These are phyloP conservation scores for Saiga tatarica DNA, from an alignment of 2,113 vertebrate genomes.

Conservation along the genomic window DNA sequence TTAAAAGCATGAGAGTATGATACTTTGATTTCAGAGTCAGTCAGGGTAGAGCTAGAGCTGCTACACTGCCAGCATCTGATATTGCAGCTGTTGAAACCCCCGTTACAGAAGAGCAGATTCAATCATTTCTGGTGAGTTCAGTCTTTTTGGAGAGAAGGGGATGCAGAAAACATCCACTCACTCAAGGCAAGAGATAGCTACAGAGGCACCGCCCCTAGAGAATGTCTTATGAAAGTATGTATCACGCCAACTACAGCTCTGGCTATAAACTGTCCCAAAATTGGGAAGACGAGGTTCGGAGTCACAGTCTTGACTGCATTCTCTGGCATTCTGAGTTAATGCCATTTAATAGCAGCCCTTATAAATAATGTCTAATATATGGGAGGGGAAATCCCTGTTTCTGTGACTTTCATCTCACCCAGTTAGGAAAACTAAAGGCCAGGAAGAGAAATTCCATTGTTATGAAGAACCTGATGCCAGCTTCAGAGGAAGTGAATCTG, in stretches of 20 bases:
- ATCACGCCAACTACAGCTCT: background rate
- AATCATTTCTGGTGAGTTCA: slow-evolving; percentile 54
- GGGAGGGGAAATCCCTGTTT: no score
- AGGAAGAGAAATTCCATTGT: background rate
- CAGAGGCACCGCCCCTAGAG: background rate
- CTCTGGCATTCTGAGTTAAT: background rate
- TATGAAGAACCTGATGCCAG: background rate
- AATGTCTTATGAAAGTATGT: background rate
- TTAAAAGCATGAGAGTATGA: slow-evolving; percentile 15
- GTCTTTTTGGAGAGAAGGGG: slow-evolving; percentile 15
- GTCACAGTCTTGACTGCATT: background rate
- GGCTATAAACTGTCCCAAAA: background rate
- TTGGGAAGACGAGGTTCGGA: background rate
- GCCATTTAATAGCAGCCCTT: background rate
- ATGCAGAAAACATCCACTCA: background rate
- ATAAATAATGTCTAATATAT: fast-evolving
- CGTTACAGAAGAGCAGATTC: slow-evolving; percentile 42
- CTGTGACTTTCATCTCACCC: background rate
- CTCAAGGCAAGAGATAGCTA: background rate
- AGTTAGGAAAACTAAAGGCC: background rate
- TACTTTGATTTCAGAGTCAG: background rate
- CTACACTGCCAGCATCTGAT: slow-evolving; percentile 46
- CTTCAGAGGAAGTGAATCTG: background rate
- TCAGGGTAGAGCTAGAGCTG: background rate
- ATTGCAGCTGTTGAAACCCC: slow-evolving; percentile 9